Percentiles rank a stretch among this genome's conserved stretches.
phyloP scores from a whole-genome alignment of 2,113 vertebrate species.

The Mastomys coucha region DNA sequence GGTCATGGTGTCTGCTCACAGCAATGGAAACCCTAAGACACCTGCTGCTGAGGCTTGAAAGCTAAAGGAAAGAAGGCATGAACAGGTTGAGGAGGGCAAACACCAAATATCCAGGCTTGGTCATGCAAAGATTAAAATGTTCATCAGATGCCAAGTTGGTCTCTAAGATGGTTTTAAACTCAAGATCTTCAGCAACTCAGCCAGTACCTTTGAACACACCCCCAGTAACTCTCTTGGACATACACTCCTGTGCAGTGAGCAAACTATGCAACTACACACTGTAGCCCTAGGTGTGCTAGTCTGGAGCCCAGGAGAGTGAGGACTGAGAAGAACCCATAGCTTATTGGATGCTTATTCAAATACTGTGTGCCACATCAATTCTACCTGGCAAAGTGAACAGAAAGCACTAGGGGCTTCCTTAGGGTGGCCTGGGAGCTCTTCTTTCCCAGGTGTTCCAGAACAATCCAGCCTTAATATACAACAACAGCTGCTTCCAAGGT shows the following conservation, averaged over 20 bases:
- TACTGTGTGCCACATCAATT: neutral
- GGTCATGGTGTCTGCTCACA: too few relatives aligned
- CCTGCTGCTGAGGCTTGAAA: neutral
- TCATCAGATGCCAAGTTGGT: neutral
- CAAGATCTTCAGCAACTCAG: neutral
- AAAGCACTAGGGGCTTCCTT: neutral
- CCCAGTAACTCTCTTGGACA: neutral
- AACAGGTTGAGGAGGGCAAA: neutral
- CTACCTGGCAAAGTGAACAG: neutral
- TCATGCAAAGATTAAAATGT: neutral
- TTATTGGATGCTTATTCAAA: conserved; percentile 16
- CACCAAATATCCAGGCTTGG: neutral
- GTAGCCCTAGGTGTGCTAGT: neutral
- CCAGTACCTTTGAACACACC: neutral
- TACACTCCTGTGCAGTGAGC: neutral
- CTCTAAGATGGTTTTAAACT: conserved; percentile 12
- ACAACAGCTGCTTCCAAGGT: neutral
- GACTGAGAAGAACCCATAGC: neutral
- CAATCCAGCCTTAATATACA: neutral
- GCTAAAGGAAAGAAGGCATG: neutral
- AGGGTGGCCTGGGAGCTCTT: neutral
- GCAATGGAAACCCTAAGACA: too few relatives aligned
- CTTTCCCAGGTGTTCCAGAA: neutral
- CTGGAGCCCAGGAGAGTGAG: neutral
- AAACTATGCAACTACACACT: neutral